These are phyloP conservation scores for Fratercula arctica DNA, from an alignment of 2,797 vertebrate species.

Conservation along the genomic window DNA sequence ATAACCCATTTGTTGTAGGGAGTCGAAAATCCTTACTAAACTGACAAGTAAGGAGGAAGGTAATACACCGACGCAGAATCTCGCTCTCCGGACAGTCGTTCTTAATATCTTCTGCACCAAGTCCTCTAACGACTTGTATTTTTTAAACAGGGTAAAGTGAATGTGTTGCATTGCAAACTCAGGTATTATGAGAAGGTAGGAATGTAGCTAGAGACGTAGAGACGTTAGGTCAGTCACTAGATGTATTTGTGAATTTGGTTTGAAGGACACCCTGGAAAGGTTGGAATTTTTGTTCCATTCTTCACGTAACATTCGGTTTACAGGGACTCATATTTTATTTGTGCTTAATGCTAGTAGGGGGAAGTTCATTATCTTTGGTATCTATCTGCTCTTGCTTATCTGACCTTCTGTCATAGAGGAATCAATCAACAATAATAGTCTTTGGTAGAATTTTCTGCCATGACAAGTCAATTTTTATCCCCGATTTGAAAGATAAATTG, in stretches of 20 bases:
- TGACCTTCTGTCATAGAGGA: constrained; percentile 60
- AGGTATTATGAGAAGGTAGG: constrained; percentile 86
- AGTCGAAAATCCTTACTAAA: constrained; percentile 58
- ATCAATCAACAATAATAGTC: constrained; percentile 70
- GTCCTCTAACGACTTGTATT: constrained; percentile 83
- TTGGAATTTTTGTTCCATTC: constrained; percentile 69
- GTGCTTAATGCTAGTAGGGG: constrained; percentile 75
- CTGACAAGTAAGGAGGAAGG: constrained; percentile 54
- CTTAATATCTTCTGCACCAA: constrained; percentile 80
- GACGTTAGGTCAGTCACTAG: constrained; percentile 86
- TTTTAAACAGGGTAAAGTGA: constrained; percentile 98
- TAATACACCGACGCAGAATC: constrained; percentile 21
- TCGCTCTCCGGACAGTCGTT: constrained; percentile 48
- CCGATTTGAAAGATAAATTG: constrained; percentile 58
- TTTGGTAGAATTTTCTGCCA: constrained; percentile 64
- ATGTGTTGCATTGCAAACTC: constrained; percentile 90
- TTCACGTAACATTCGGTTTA: constrained; percentile 68
- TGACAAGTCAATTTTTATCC: constrained; percentile 71
- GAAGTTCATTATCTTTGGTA: constrained; percentile 64
- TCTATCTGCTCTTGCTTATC: constrained; percentile 66
- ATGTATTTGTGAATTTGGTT: constrained; percentile 82
- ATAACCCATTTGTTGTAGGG: constrained; percentile 48
- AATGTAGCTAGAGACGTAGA: constrained; percentile 83
- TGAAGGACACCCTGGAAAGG: constrained; percentile 79
- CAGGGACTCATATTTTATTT: constrained; percentile 70